Conservation (phyloP, 2,797 vertebrate genomes). For the Lophotriccus pileatus region DNA sequence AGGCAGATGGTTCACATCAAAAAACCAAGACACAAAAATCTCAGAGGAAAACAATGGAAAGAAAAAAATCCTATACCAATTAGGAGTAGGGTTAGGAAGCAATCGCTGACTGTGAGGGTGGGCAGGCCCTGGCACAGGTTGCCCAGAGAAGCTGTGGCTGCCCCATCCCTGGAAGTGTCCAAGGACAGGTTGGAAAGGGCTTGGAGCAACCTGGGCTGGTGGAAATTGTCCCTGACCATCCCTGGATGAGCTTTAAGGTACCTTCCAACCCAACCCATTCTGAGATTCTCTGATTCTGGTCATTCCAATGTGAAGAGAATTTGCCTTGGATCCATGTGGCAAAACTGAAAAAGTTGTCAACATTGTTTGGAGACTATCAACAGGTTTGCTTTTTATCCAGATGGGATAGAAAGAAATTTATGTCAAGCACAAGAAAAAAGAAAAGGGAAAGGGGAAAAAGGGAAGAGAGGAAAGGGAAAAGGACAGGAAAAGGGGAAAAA, state of each 20-base stretch:
- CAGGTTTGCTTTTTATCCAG: background rate
- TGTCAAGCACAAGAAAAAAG: background rate
- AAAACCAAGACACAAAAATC: background rate
- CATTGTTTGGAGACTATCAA: background rate
- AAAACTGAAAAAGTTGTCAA: background rate
- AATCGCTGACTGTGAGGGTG: background rate
- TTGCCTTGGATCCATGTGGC: background rate
- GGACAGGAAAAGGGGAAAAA: too few relatives aligned
- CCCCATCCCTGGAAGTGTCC: background rate
- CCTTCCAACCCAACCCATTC: background rate
- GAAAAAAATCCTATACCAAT: background rate
- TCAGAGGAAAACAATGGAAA: background rate
- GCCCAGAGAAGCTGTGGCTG: background rate
- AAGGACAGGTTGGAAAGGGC: background rate
- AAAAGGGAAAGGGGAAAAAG: rapidly evolving
- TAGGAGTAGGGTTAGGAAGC: background rate
- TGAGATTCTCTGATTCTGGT: background rate
- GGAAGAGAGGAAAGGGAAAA: rapidly evolving
- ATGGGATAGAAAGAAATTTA: background rate
- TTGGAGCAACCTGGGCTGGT: rapidly evolving
- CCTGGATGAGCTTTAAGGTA: background rate
- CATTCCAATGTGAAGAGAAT: background rate
- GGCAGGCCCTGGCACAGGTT: rapidly evolving
- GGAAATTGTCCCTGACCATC: background rate
- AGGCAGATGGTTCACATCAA: background rate